Evolutionary conservation across 2,797 vertebrate species (phyloP).

Genomic region (Psittacula echo): DNA sequence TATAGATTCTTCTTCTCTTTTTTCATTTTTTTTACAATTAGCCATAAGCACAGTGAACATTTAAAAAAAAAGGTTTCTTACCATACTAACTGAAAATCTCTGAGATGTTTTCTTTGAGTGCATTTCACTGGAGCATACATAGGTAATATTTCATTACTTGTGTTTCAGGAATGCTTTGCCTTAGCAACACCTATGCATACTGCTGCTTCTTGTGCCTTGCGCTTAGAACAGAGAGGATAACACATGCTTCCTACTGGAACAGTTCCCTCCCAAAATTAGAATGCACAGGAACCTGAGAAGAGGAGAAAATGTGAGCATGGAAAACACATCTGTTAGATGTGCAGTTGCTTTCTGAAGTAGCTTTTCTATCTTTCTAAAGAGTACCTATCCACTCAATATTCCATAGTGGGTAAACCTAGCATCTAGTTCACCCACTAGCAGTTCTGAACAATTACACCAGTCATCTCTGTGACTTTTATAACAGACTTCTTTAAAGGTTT

Average conservation of each 20-base stretch:
- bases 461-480: not conserved
- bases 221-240: not conserved
- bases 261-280: conserved; percentile 47
- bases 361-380: not conserved
- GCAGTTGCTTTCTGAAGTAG: not conserved
- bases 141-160: not conserved
- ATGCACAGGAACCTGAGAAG: conserved; percentile 5
- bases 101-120: not conserved
- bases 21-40: not conserved
- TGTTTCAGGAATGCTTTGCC: not conserved
- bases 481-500: not conserved
- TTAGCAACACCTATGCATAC: not conserved
- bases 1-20: not conserved
- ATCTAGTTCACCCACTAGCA: not conserved
- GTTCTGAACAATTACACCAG: not conserved
- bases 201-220: not conserved
- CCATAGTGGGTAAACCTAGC: not conserved
- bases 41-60: not conserved
- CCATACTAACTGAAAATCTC: not conserved
- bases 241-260: not conserved
- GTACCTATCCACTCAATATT: not conserved
- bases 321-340: conserved; percentile 15
- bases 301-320: conserved; percentile 15
- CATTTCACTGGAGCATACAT: not conserved
- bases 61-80: not conserved